Conservation (phyloP, 2,797 vertebrate species). For the Myoxocephalus aenaeus region DNA sequence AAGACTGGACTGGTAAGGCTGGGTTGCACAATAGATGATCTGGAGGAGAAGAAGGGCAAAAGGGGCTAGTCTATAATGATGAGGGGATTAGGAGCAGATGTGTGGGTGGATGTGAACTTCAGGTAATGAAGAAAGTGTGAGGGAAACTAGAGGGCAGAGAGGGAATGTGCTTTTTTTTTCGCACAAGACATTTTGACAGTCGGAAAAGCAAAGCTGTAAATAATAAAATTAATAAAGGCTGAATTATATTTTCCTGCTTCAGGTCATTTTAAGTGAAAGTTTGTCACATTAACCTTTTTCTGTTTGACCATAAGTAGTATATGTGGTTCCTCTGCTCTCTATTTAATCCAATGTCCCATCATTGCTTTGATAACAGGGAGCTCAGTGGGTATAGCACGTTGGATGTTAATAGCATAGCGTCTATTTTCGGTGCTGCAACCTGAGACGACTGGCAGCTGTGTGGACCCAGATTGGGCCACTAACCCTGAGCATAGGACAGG, state of each 20-base stretch:
- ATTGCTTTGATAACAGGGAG: conserved; percentile 69
- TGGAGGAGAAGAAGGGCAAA: neutral
- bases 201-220: neutral
- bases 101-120: conserved; percentile 2
- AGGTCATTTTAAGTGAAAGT: neutral
- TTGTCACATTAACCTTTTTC: conserved; percentile 4
- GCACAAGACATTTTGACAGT: neutral
- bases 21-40: neutral
- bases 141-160: neutral
- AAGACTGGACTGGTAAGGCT: neutral
- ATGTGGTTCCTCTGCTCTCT: conserved; percentile 16
- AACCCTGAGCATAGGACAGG: conserved; percentile 55
- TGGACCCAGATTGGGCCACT: conserved; percentile 51
- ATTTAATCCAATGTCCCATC: conserved; percentile 38
- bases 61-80: neutral
- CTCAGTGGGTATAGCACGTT: conserved; percentile 46
- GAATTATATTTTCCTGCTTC: neutral
- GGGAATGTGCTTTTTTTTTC: neutral
- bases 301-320: neutral
- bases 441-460: conserved; percentile 74
- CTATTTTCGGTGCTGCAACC: conserved; percentile 79
- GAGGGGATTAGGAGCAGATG: neutral
- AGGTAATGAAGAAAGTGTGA: neutral
- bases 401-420: conserved; percentile 63
- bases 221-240: neutral